Evolutionary conservation across 1,140 invertebrate genomes (phyloP), one percentile per base, ranked within the genome.

Genomic region (Bombus vancouverensis): DNA sequence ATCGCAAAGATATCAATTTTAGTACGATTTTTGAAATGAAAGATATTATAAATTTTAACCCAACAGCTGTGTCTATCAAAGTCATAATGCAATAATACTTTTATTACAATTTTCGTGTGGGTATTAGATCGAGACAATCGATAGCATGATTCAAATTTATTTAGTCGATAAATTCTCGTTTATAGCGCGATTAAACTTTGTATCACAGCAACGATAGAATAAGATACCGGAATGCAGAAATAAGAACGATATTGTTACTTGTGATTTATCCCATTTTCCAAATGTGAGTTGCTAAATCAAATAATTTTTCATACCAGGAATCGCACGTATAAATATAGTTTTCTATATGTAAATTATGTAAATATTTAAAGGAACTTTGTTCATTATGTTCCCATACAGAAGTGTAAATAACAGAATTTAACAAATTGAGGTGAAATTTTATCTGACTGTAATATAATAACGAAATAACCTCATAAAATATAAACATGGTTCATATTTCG

Each of bases 81-180:
- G 22, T 42, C n/a, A 12, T 18, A 22, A 53, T 9, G 32, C 37
- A n/a, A 34, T 70, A 32, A 42, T 72, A 28, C 10, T 57, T 57
- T 81, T 72, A 72, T 39, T 74, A 77, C 80, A 76, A 88, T 84
- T 88, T 80, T 72, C 59, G 66, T 74, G 37, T 53, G 37, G 71
- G 76, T 85, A 85, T 86, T 88, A 88, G 83, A 84, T 80, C 75
- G 53, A 83, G 80, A 75, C 76, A 66, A 39, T 57, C 65, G 65
- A 28, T 80, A 74, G 42, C 81, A 59, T 44, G 84, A 65, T 53
- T 32, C 44, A 66, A 57, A 88, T 88, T 88, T 88, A 85, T 68
- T 44, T 81, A 53, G 81, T 71, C 81, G 79, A 88, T 88, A 88
- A 88, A 88, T 65, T 84, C 70, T 75, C 86, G 86, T 82, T 88